Percentiles rank a stretch among this genome's conserved stretches.
phyloP scores from a whole-genome alignment of 2,888 invertebrate species.

The Ypsolopha sequella region DNA sequence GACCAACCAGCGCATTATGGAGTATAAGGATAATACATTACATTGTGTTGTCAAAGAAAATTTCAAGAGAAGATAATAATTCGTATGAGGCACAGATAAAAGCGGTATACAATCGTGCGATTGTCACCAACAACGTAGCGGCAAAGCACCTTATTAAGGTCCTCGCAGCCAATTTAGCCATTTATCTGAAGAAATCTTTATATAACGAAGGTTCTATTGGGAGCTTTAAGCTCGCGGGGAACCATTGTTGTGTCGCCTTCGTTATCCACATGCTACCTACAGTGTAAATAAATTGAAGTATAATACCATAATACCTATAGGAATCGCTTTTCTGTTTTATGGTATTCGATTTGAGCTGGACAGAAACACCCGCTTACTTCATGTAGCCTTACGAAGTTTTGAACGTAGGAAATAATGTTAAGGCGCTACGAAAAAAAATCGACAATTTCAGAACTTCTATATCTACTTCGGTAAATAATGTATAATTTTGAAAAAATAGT shows the following conservation, averaged over 20 bases:
- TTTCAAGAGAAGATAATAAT: slow-evolving; percentile 2
- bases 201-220: slow-evolving; percentile 23
- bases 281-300: slow-evolving; percentile 47
- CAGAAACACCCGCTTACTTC: background rate
- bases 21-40: background rate
- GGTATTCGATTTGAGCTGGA: slow-evolving; percentile 1
- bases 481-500: too few species aligned
- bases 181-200: slow-evolving; percentile 47
- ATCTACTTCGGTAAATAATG: too few species aligned
- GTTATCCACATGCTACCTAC: slow-evolving; percentile 28
- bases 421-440: too few species aligned
- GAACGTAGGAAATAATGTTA: background rate
- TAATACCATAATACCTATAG: slow-evolving; percentile 17
- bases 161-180: slow-evolving; percentile 47
- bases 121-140: slow-evolving; percentile 29
- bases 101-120: slow-evolving; percentile 18
- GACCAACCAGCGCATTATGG: background rate
- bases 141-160: slow-evolving; percentile 31
- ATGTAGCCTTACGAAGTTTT: background rate
- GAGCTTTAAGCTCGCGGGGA: slow-evolving; percentile 27
- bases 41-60: slow-evolving; percentile 3
- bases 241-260: slow-evolving; percentile 55
- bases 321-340: slow-evolving; percentile 36
- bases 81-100: slow-evolving; percentile 9
- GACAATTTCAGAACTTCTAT: too few species aligned